Evolutionary conservation across 2,797 vertebrate species (phyloP), one percentile per base, ranked within the genome.

Genomic region (Phrynocephalus vlangalii): DNA sequence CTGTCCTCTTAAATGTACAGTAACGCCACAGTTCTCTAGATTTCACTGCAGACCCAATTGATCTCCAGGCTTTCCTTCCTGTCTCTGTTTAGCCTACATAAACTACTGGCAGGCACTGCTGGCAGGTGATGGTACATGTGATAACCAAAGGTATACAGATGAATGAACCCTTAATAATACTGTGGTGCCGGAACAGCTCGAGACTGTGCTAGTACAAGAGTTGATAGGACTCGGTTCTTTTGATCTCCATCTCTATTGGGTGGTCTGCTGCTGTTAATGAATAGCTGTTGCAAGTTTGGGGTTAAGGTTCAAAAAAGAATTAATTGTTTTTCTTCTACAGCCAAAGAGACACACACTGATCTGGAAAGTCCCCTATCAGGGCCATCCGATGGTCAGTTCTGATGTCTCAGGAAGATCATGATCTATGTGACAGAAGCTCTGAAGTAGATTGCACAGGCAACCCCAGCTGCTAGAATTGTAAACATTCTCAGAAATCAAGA

Each of bases 141-240:
- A 48, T 66, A 84, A 28, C 33, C 13, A 71, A 84, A 76, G 26
- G 72, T 76, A 30, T 67, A 48, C 38, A 85, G 83, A 77, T 67
- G 26, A 85, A 77, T 26, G 28, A 66, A 38, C 18, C 48, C 38
- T 50, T 66, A 56, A 66, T 48, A 84, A 76, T 63, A 77, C 28
- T 1, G 1, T 48, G 5, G 15, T 77, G 83, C 73, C 73, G 67
- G 60, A 84, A 60, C 72, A 84, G 56, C 26, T 66, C 60, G 73
- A 22, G 75, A 77, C 16, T 48, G 56, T 48, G 60, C 75, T 77
- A 33, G 38, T 67, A 11, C 26, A 38, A 20, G 24, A 84, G 48
- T 48, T 77, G 60, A 48, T n/a, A 66, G 26, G 52, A 33, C 60
- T 66, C 56, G 0, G 8, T 5, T 48, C 33, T 76, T 71, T 84